These are phyloP conservation scores for Hirtodrosophila histrioides DNA, from an alignment of 2,888 invertebrate genomes.

Conservation along the genomic window DNA sequence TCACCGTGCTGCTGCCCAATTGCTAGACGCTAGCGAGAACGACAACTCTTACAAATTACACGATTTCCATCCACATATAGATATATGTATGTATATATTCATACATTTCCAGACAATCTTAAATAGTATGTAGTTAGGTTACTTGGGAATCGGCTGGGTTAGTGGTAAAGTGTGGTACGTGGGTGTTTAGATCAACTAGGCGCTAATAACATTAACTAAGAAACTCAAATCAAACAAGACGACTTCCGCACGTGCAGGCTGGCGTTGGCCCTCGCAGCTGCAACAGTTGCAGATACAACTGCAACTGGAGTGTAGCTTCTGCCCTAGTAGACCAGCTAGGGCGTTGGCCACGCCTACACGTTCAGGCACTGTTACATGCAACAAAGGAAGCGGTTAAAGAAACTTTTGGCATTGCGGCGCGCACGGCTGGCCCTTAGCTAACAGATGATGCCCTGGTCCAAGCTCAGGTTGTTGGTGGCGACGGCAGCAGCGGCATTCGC, in stretches of 20 bases:
- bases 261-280: conserved; percentile 1
- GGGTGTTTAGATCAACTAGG: conserved; percentile 39
- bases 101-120: conserved; percentile 26
- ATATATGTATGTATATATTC: conserved; percentile 5
- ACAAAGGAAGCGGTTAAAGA: conserved; percentile 84
- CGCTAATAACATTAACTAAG: conserved; percentile 59
- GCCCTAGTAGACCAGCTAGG: conserved; percentile 44
- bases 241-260: conserved; percentile 45
- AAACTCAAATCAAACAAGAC: conserved; percentile 48
- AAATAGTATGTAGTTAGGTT: conserved; percentile 7
- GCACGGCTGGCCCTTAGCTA: conserved; percentile 84
- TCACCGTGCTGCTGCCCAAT: background rate
- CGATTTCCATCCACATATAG: conserved; percentile 9
- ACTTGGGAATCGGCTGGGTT: conserved; percentile 18
- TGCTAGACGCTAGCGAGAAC: conserved; percentile 7
- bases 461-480: conserved; percentile 82
- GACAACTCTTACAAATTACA: conserved; percentile 13
- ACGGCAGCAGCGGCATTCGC: conserved; percentile 78
- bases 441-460: conserved; percentile 85
- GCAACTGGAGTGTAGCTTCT: no score
- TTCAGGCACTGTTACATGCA: conserved; percentile 81
- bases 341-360: conserved; percentile 52
- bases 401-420: conserved; percentile 84
- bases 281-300: conserved; percentile 2
- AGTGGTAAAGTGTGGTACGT: conserved; percentile 8